Evolutionary conservation across 1,140 invertebrate genomes (phyloP), one percentile per base, ranked within the genome.

Genomic region (Coelopa frigida): DNA sequence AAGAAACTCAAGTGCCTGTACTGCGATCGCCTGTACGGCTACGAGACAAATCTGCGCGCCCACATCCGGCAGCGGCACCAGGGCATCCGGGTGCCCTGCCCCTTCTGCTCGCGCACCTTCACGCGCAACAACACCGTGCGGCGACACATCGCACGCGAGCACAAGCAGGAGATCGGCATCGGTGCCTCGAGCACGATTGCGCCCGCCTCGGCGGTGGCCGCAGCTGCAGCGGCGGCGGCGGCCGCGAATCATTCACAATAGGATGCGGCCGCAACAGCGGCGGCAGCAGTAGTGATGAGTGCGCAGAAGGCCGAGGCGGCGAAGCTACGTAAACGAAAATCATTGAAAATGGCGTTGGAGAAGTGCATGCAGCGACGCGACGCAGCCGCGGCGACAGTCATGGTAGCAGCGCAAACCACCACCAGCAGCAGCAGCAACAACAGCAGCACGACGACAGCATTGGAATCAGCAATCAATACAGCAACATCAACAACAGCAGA

Each of bases 1-100:
- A 90, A 89, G 72, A 90, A 91, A 71, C 73, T 93, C 49, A 89
- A 91, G 73, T 93, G 89, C 72, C 85, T 89, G 58, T 91, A 87
- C 68, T 93, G 89, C 75, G 88, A 92, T 70, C 79, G 88, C 57
- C 74, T 91, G n/a, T 93, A 93, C 70, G 87, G 89, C 29, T 92
- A 93, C 69, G 88, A 93, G 75, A 93, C 88, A 61, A 93, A 93
- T 67, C 72, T 93, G 58, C 80, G 89, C 32, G 89, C 89, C 33
- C 89, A 93, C 70, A 90, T 93, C 62, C 73, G 88, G 37, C 88
- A 91, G 63, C 80, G 88, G 57, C 88, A 93, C 71, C 88, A 91
- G 72, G 89, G 89, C 32, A 90, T 91, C 51, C 78, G 87, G 8
- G 87, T 90, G 56, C 87, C 85, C 4, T 90, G 87, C 69, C 88